Conservation (phyloP, 1,140 invertebrate species). For the Hycleus cichorii region DNA sequence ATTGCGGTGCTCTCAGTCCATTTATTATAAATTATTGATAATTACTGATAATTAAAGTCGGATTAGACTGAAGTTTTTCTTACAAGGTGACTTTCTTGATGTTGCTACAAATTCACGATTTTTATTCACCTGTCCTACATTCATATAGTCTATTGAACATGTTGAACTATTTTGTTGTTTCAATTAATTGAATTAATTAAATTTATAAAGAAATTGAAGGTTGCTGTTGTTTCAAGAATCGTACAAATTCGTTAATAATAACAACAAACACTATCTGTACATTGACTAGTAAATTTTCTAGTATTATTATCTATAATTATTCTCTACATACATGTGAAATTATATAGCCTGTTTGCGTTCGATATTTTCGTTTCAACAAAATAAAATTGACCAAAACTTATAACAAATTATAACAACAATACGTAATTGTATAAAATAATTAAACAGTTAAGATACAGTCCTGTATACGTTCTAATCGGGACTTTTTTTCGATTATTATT, state of each 20-base stretch:
- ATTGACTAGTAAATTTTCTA: constrained; percentile 17
- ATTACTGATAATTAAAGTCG: not conserved
- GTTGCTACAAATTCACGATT: constrained; percentile 8
- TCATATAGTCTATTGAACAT: too few species aligned
- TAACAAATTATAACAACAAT: constrained; percentile 25
- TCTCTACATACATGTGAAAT: constrained; percentile 9
- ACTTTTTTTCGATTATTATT: not conserved
- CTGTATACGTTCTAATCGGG: not conserved
- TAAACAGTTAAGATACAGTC: constrained; percentile 1
- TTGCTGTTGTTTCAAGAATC: constrained; percentile 14
- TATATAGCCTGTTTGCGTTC: constrained; percentile 22
- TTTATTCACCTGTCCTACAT: too few species aligned
- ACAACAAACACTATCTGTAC: constrained; percentile 11
- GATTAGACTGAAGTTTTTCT: constrained; percentile 9
- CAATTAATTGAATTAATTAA: not conserved
- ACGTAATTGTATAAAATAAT: constrained; percentile 20
- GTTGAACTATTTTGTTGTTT: too few species aligned
- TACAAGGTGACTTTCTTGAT: constrained; percentile 11
- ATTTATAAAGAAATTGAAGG: constrained; percentile 7
- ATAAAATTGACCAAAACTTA: constrained; percentile 18
- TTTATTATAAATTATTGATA: not conserved
- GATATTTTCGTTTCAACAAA: constrained; percentile 17
- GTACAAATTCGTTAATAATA: constrained; percentile 16
- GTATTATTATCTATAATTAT: constrained; percentile 4
- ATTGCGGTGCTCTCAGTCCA: constrained; percentile 18